Base-by-base conservation (phyloP, 1,140 invertebrate species). In the Panulirus ornatus region DNA sequence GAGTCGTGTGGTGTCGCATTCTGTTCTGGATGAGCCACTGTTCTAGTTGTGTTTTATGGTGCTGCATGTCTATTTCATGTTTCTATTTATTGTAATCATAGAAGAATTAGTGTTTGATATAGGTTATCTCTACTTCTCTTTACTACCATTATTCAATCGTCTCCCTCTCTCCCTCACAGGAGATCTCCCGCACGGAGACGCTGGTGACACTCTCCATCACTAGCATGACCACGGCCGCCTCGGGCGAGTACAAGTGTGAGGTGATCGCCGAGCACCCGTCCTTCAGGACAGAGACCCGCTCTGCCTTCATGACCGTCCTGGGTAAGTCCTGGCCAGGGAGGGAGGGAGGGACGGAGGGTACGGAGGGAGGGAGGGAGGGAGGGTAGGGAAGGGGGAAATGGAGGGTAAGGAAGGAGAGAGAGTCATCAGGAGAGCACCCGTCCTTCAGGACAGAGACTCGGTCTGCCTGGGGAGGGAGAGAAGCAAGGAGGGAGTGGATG, bases 251-350 rank as follows among this genome's bases (percentile, higher is more conserved):
- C 70, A 89, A 89, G 54, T 89, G 88, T 63, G 88, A 89, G 79
- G 88, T 89, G 19, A 89, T 89, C 42, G 88, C 88, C 3, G 88
- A 89, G n/a, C 88, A 89, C n/a, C 88, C 88, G 0, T 89, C 88
- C 27, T 89, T 89, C 51, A 89, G 88, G 36, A 89, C 88, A 2
- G 88, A 89, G 79, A 58, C 88, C 5, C 44, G 22, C 42, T 66
- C 34, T 22, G 79, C 66, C 22, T 54, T 73, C 36, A 89, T 89
- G 88, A 83, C 66, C 11, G 88, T 89, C 1, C 81, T 89, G 8
- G 88, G 88, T 89, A 40, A 89, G 88, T 89, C n/a, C n/a, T n/a
- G n/a, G n/a, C n/a, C n/a, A n/a, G n/a, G n/a, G n/a, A n/a, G n/a
- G n/a, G n/a, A n/a, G 38, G 30, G 78, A 81, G 19, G 16, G 47